Percentiles rank a stretch among this genome's conserved stretches.
phyloP scores from a whole-genome alignment of 2,113 vertebrate species.

The Peromyscus polionotus region DNA sequence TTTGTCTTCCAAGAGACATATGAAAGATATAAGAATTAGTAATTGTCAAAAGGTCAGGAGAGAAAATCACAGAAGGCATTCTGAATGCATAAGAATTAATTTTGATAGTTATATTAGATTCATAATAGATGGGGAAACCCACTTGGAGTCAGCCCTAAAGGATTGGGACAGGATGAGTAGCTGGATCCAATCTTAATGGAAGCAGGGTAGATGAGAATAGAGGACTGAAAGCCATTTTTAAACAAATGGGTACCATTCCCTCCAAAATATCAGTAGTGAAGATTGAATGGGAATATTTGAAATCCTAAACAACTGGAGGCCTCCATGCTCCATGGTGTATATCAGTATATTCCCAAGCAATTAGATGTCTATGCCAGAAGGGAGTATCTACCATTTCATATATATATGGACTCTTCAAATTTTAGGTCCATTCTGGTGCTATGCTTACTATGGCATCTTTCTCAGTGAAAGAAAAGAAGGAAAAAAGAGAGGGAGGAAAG shows the following conservation, averaged over 20 bases:
- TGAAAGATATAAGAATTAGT: background rate
- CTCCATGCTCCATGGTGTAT: background rate
- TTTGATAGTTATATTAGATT: background rate
- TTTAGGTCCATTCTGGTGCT: background rate
- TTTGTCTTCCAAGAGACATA: slow-evolving; percentile 52
- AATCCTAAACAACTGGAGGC: background rate
- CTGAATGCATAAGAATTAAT: slow-evolving; percentile 24
- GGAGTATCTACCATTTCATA: background rate
- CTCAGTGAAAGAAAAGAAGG: background rate
- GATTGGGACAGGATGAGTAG: background rate
- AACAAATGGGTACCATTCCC: background rate
- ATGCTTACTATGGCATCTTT: background rate
- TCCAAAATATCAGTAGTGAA: background rate
- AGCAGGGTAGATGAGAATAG: background rate
- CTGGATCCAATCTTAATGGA: background rate
- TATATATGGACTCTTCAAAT: background rate
- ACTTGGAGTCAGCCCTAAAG: background rate
- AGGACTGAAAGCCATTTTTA: background rate
- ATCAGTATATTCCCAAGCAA: background rate
- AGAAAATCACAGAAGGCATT: background rate
- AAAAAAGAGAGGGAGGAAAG: background rate
- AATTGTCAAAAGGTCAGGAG: background rate
- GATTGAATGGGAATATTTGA: background rate
- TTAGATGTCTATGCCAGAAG: background rate
- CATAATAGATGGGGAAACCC: background rate